Conservation (phyloP, 2,113 vertebrate genomes). For the Seriola aureovittata region DNA sequence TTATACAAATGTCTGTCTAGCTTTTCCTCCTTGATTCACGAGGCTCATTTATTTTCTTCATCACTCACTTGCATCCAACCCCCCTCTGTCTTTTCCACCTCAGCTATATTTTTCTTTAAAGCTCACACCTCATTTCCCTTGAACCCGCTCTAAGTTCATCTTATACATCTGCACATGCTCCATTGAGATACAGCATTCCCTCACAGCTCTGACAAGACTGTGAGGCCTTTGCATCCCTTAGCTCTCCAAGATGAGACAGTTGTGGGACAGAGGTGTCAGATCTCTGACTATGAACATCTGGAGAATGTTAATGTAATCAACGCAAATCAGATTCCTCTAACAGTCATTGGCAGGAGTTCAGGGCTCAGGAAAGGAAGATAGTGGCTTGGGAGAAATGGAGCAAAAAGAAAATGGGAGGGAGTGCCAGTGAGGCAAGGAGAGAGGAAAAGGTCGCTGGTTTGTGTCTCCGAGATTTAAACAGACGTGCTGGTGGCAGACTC, state of each 20-base stretch:
- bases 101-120: constrained; percentile 53
- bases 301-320: constrained; percentile 77
- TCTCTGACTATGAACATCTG: constrained; percentile 77
- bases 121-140: constrained; percentile 67
- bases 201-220: constrained; percentile 36
- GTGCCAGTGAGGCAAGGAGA: constrained; percentile 12
- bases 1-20: constrained; percentile 4
- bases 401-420: constrained; percentile 18
- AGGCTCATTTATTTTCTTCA: constrained; percentile 31
- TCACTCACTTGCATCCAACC: constrained; percentile 26
- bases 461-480: constrained; percentile 37
- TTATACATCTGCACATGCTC: background rate
- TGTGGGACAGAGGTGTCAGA: constrained; percentile 67
- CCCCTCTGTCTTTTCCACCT: constrained; percentile 36
- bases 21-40: constrained; percentile 7
- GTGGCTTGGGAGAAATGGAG: constrained; percentile 39
- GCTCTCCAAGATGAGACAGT: constrained; percentile 45
- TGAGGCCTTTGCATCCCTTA: constrained; percentile 13
- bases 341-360: constrained; percentile 61
- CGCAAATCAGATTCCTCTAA: constrained; percentile 71
- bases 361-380: constrained; percentile 41
- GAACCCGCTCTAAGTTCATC: constrained; percentile 58
- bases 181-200: constrained; percentile 35
- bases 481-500: constrained; percentile 33
- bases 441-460: constrained; percentile 42